Evolutionary conservation across 2,888 invertebrate species (phyloP).

Genomic region (Incurvaria masculella): DNA sequence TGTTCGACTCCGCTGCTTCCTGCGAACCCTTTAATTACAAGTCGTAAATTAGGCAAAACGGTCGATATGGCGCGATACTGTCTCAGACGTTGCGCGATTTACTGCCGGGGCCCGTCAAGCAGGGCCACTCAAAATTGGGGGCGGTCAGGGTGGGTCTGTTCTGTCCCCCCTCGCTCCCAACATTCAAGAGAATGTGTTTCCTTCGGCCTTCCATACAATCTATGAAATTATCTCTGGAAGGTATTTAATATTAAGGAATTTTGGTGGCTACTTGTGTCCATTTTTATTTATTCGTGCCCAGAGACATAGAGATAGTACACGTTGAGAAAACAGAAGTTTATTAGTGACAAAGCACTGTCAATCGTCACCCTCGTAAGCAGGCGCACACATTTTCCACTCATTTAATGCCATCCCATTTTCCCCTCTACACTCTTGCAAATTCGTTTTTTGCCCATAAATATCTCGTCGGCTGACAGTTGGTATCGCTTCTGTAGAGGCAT

Average conservation of each 20-base stretch:
- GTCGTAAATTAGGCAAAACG: conserved; percentile 18
- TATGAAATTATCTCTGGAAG: no score
- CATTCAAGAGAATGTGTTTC: background rate
- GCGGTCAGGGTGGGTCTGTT: background rate
- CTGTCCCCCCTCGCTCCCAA: no score
- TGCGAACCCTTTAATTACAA: conserved; percentile 17
- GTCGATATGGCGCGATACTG: conserved; percentile 19
- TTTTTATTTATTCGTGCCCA: no score
- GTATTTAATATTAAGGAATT: no score
- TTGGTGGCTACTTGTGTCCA: no score
- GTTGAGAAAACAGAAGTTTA: no score
- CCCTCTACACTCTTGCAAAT: conserved; percentile 25
- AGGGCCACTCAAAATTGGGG: conserved; percentile 2
- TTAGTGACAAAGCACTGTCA: no score
- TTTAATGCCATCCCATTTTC: conserved; percentile 45
- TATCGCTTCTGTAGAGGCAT: conserved; percentile 27
- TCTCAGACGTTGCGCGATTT: conserved; percentile 19
- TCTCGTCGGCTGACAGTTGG: conserved; percentile 32
- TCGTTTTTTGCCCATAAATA: conserved; percentile 47
- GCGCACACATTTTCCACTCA: conserved; percentile 50
- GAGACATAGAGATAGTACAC: no score
- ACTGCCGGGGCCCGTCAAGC: conserved; percentile 15
- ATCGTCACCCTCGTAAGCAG: conserved; percentile 49
- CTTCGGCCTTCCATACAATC: conserved; percentile 6
- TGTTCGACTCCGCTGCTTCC: conserved; percentile 9